phyloP scores from a whole-genome alignment of 2,113 vertebrate species.

The Dicaeum eximium region DNA sequence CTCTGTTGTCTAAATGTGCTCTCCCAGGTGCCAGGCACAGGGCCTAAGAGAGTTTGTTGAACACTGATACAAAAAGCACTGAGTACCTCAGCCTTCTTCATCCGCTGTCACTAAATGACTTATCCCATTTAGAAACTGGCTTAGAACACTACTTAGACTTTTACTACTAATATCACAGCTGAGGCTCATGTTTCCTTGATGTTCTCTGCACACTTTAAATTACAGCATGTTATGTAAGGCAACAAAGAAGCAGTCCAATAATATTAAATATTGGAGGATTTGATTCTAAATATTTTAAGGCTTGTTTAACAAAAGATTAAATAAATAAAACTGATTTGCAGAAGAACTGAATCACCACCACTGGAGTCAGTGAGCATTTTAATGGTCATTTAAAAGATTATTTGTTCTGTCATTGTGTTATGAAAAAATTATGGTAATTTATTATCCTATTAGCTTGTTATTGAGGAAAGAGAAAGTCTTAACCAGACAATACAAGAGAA shows the following conservation, averaged over 20 bases:
- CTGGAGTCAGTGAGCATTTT: neutral
- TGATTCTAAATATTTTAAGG: neutral
- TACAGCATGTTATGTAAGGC: neutral
- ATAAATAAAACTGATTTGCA: neutral
- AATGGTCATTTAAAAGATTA: neutral
- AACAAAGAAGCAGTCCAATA: neutral
- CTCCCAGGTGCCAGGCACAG: neutral
- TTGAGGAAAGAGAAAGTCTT: neutral
- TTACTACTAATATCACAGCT: fast-evolving
- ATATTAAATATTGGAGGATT: neutral
- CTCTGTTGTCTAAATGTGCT: neutral
- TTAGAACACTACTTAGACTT: neutral
- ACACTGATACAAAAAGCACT: neutral
- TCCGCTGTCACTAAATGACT: neutral
- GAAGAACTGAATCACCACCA: neutral
- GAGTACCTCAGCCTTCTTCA: neutral
- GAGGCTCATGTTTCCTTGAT: neutral
- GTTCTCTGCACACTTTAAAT: neutral
- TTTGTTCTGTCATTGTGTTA: neutral
- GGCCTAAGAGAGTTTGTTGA: neutral
- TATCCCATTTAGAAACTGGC: neutral
- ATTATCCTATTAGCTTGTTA: neutral
- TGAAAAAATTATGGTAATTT: neutral
- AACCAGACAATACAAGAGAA: neutral
- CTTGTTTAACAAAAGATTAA: neutral